These are phyloP conservation scores for Schlechtendalia chinensis DNA, from an alignment of 1,140 invertebrate genomes.

Conservation along the genomic window DNA sequence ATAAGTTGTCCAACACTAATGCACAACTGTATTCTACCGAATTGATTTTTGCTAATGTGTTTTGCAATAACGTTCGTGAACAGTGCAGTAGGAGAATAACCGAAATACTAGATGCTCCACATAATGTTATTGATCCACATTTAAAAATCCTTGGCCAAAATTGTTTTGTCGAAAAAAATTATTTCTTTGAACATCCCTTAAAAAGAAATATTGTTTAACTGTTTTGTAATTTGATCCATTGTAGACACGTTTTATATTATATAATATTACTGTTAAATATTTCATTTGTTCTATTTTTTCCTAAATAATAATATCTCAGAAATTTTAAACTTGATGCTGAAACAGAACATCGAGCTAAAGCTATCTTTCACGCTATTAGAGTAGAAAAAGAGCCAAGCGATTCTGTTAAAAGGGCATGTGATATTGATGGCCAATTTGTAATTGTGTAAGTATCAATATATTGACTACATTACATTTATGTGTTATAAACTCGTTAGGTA, in stretches of 20 bases:
- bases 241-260: background rate
- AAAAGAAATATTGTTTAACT: constrained; percentile 46
- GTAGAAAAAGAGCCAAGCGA: constrained; percentile 75
- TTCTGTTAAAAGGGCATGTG: constrained; percentile 66
- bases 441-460: constrained; percentile 61
- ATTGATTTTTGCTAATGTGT: constrained; percentile 22
- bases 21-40: constrained; percentile 19
- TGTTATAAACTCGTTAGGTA: too few species aligned
- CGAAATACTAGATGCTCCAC: constrained; percentile 37
- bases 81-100: background rate
- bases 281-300: constrained; percentile 35
- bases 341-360: constrained; percentile 63
- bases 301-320: constrained; percentile 54
- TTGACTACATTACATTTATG: background rate
- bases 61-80: constrained; percentile 17
- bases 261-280: constrained; percentile 1
- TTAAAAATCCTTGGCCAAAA: constrained; percentile 13
- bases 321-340: constrained; percentile 65
- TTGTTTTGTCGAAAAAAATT: constrained; percentile 20
- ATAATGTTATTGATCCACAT: constrained; percentile 34
- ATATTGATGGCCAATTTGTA: constrained; percentile 62
- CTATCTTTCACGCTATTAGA: constrained; percentile 70
- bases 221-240: background rate
- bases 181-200: constrained; percentile 38
- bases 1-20: background rate